A percentile compares a stretch with the other conserved stretches of the same genome.
Evolutionary conservation across 2,113 vertebrate species (phyloP).

Genomic region (Saguinus midas): DNA sequence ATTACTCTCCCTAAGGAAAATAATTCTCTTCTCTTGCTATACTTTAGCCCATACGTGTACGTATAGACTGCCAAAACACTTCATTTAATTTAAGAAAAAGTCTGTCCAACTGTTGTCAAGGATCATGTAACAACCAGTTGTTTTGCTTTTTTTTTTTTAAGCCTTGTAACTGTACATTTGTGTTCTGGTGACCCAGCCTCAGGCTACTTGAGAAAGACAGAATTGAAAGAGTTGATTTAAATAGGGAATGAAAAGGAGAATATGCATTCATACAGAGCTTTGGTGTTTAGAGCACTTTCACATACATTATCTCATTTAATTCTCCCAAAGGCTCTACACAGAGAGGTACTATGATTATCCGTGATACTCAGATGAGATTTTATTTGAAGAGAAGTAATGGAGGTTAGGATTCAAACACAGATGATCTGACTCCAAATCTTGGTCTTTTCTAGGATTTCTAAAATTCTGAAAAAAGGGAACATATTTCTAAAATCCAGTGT

Average conservation of each 20-base stretch:
- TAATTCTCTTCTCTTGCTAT: conserved; percentile 22
- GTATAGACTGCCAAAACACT: conserved; percentile 50
- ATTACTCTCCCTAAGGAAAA: conserved; percentile 56
- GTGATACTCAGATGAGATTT: neutral
- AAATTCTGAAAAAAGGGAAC: too few relatives aligned
- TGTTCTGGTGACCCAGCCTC: conserved; percentile 10
- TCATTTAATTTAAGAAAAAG: conserved; percentile 56
- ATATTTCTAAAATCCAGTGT: neutral
- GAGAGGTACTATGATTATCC: neutral
- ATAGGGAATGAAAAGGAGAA: neutral
- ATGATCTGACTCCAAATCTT: neutral
- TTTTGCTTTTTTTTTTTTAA: neutral
- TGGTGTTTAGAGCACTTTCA: neutral
- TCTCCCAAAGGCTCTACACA: neutral
- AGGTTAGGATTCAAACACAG: neutral
- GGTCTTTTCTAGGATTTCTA: neutral
- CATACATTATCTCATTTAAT: neutral
- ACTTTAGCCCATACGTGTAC: neutral
- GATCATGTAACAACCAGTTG: conserved; percentile 67
- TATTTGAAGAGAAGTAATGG: neutral
- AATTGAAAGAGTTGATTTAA: conserved; percentile 39
- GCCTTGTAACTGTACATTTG: conserved; percentile 27
- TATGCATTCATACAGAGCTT: neutral
- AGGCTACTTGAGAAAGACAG: neutral
- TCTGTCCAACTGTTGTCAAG: conserved; percentile 55